A percentile compares a stretch with the other conserved stretches of the same genome.
These are phyloP conservation scores for Tyria jacobaeae DNA, from an alignment of 2,888 invertebrate species.

Conservation along the genomic window DNA sequence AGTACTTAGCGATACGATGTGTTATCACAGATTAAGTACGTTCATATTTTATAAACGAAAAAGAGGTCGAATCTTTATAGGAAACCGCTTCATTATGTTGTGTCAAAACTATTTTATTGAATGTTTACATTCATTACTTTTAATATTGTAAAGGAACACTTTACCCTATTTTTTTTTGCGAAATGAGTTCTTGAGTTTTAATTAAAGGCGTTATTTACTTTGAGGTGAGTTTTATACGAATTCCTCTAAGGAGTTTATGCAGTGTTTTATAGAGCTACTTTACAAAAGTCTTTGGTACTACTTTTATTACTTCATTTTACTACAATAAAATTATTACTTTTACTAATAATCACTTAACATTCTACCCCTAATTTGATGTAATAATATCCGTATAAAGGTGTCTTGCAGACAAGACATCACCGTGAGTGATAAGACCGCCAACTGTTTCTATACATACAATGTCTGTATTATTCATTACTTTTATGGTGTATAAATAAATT, in stretches of 20 bases:
- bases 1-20: too few relatives aligned
- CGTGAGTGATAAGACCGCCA: too few relatives aligned
- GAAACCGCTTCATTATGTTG: background rate
- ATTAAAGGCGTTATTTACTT: conserved; percentile 23
- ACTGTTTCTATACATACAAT: too few relatives aligned
- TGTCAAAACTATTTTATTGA: background rate
- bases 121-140: background rate
- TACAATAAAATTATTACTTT: conserved; percentile 9
- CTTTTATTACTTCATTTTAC: conserved; percentile 9
- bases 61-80: too few relatives aligned
- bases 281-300: conserved; percentile 2
- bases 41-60: background rate
- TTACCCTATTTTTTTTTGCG: conserved; percentile 15
- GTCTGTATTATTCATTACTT: too few relatives aligned
- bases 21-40: too few relatives aligned
- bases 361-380: too few relatives aligned
- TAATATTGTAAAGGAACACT: conserved; percentile 3
- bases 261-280: background rate
- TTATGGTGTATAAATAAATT: too few relatives aligned
- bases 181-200: conserved; percentile 21
- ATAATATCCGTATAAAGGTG: too few relatives aligned
- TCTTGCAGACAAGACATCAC: too few relatives aligned
- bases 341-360: too few relatives aligned
- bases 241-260: conserved; percentile 11
- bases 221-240: conserved; percentile 15